Base-by-base conservation (phyloP, 1,140 invertebrate genomes). In the Hesperophylax magnus region DNA sequence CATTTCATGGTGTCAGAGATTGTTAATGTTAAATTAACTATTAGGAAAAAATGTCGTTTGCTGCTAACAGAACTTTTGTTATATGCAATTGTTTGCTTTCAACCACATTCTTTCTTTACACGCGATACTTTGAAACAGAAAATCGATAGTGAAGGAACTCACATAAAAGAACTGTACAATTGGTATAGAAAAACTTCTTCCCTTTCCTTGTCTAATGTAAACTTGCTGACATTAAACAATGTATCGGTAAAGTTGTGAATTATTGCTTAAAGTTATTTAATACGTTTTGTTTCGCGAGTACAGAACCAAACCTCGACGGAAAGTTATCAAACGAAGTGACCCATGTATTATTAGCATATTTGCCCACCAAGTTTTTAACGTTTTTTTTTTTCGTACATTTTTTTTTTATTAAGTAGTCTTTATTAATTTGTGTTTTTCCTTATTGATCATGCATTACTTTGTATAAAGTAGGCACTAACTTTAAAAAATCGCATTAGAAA, bases 221-320 rank as follows among this genome's bases (percentile, higher is more conserved):
- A 82, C 58, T 82, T 79, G 61, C 56, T 52, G 81, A 79, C 69
- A 27, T 69, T 78, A 54, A 79, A 82, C 81, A 82, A 79, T 82
- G 81, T 82, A 82, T 77, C 61, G 77, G 34, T n/a, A 63, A 79
- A 82, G 60, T 82, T 82, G 63, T 79, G 65, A 82, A 54, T 82
- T 82, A 80, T 79, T 63, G 31, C 27, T 27, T 11, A 72, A 82
- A 60, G 78, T 82, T 77, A 56, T 53, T 61, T 24, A 65, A 34
- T 77, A 81, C 58, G 20, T 60, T 39, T 65, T 20, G 72, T 47
- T 24, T 27, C 17, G 17, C 22, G 78, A 76, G 60, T 47, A 14
- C 27, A 31, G 34, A 14, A 75, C 72, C 72, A 60, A 60, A 60
- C 72, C 54, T 9, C 71, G 6, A 15, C 53, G 14, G 22, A 20